Conservation (phyloP, 1,140 invertebrate genomes). For the Oncopodura yosiiana region DNA sequence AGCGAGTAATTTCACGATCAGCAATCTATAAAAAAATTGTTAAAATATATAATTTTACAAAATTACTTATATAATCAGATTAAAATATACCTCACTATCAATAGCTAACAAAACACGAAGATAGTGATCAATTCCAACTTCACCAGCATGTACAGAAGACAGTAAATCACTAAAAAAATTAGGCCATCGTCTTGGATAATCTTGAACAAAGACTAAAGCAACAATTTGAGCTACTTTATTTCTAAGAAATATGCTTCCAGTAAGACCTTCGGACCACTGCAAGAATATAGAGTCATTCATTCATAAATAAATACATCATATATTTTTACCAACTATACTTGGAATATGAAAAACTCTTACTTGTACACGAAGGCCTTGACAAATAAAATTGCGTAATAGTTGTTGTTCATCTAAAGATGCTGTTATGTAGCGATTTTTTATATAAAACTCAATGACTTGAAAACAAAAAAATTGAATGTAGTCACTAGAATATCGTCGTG, state of each 20-base stretch:
- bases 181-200: conserved; percentile 48
- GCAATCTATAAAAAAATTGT: conserved; percentile 38
- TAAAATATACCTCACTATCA: conserved; percentile 40
- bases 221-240: conserved; percentile 50
- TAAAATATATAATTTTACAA: background rate
- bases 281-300: background rate
- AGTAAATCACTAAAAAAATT: conserved; percentile 48
- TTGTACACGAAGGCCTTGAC: conserved; percentile 35
- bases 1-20: conserved; percentile 45
- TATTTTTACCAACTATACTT: too few relatives aligned
- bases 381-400: conserved; percentile 36
- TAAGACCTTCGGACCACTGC: background rate
- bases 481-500: conserved; percentile 38
- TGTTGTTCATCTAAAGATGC: conserved; percentile 33
- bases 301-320: background rate
- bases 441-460: conserved; percentile 45
- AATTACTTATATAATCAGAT: background rate
- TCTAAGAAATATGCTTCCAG: conserved; percentile 35
- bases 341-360: background rate
- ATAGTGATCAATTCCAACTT: conserved; percentile 45
- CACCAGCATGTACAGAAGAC: conserved; percentile 39
- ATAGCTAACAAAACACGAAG: conserved; percentile 47
- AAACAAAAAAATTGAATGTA: conserved; percentile 46
- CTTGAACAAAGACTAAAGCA: conserved; percentile 45
- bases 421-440: conserved; percentile 39